Percentiles rank a stretch among this genome's conserved stretches.
phyloP scores from a whole-genome alignment of 2,888 invertebrate species.

The Plusia festucae region DNA sequence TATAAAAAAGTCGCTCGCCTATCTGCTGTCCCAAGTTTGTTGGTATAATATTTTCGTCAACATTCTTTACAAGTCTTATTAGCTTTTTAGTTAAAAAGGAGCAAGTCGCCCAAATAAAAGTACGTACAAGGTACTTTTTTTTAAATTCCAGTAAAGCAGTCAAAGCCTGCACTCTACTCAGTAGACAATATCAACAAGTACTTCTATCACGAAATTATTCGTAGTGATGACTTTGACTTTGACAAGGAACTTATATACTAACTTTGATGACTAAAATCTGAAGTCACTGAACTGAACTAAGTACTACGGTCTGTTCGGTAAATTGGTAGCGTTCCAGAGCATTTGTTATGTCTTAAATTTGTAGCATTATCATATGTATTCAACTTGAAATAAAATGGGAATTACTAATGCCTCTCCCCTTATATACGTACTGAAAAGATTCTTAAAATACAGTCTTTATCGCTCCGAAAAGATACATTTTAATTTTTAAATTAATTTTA shows the following conservation, averaged over 20 bases:
- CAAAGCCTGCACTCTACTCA: too few relatives aligned
- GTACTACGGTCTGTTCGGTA: slow-evolving; percentile 3
- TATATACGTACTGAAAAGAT: background rate
- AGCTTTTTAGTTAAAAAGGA: too few relatives aligned
- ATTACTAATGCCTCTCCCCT: background rate
- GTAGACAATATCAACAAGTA: too few relatives aligned
- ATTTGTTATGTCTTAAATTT: slow-evolving; percentile 8
- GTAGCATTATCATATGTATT: slow-evolving; percentile 33
- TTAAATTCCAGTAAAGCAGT: too few relatives aligned
- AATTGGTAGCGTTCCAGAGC: slow-evolving; percentile 48
- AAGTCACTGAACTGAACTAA: background rate
- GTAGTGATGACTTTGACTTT: too few relatives aligned
- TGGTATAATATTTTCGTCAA: too few relatives aligned
- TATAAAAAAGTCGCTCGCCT: too few relatives aligned
- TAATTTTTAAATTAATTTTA: slow-evolving; percentile 9
- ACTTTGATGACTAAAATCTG: background rate
- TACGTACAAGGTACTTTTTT: too few relatives aligned
- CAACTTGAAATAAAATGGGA: slow-evolving; percentile 25
- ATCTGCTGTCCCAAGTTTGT: too few relatives aligned
- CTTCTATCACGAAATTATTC: background rate
- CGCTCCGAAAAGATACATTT: background rate
- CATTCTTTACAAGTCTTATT: too few relatives aligned
- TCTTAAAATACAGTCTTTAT: background rate
- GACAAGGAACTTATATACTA: too few relatives aligned
- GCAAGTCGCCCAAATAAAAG: too few relatives aligned